Evolutionary conservation across 2,113 vertebrate species (phyloP), one percentile per base, ranked within the genome.

Genomic region (Sturnira hondurensis): DNA sequence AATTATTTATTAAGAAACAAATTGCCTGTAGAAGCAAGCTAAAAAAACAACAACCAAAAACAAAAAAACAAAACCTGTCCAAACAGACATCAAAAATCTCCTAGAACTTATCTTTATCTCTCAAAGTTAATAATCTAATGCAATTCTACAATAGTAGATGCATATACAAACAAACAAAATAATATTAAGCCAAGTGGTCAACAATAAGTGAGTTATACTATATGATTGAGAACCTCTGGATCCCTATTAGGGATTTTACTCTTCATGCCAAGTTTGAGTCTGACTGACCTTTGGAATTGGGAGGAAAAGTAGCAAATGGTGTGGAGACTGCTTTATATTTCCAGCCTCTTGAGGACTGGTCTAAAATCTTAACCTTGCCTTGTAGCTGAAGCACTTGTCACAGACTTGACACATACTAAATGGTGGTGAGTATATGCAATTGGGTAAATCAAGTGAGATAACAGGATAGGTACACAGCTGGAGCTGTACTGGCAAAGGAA

Each of bases 1-100:
- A 89, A 91, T 89, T 84, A 96, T 89, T 94, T 86, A 70, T 95
- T 80, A 93, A 83, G 56, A 91, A 93, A 87, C n/a, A 85, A 84
- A 73, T 77, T 89, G 24, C 78, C 61, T 45, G 10, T 45, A 70
- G 4, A 38, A 26, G 7, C 24, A 91, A 0, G 1, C 33, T 41
- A 43, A 73, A 77, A 76, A 85, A 50, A 19, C 31, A 31, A 31
- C 9, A 26, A 12, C 28, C 7, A 58, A 26, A 61, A 61, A 26
- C 22, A 28, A 61, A 61, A 58, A 61, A 61, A 61, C 8, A 61
- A 61, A 61, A 28, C 24, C 22, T 87, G 43, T 88, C 77, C 20
- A 65, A 80, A 81, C 4, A 84, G 89, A 86, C 50, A 87, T 13
- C 13, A 17, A 67, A 88, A 73, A 43, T 45, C 22, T 94, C 54